Conservation (phyloP, 2,888 invertebrate genomes). For the Tiphia femorata region DNA sequence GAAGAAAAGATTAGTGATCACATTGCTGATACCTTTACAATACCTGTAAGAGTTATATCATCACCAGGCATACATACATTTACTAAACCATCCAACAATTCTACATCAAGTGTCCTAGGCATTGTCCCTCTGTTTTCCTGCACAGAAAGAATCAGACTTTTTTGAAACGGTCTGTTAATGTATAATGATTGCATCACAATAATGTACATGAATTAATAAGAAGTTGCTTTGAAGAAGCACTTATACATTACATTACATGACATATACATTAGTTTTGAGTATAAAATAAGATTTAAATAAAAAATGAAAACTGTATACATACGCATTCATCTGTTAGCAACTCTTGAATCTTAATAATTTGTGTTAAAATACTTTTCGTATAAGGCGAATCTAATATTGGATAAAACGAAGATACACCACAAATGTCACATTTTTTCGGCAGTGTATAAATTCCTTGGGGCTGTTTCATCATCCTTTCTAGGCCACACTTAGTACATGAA, state of each 20-base stretch:
- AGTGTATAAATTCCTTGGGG: slow-evolving; percentile 73
- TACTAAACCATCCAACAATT: slow-evolving; percentile 84
- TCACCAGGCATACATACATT: slow-evolving; percentile 90
- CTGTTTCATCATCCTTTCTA: slow-evolving; percentile 67
- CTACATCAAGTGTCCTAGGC: slow-evolving; percentile 87
- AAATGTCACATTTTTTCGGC: slow-evolving; percentile 74
- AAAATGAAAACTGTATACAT: not conserved
- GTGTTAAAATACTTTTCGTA: slow-evolving; percentile 83
- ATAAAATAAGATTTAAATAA: not conserved
- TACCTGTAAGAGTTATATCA: slow-evolving; percentile 87
- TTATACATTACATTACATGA: not conserved
- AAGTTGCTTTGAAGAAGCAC: not conserved
- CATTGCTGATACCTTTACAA: slow-evolving; percentile 80
- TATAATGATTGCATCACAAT: too few relatives aligned
- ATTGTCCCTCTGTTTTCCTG: slow-evolving; percentile 79
- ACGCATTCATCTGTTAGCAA: slow-evolving; percentile 78
- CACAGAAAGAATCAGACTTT: too few relatives aligned
- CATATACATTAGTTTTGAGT: too few relatives aligned
- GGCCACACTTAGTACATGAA: slow-evolving; percentile 78
- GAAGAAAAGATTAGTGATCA: not conserved
- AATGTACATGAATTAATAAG: not conserved
- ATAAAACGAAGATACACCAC: slow-evolving; percentile 76
- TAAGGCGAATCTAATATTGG: slow-evolving; percentile 76
- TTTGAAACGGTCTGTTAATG: too few relatives aligned
- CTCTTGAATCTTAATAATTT: slow-evolving; percentile 87